Evolutionary conservation across 92 coral and sea anemone genomes (phyloP).

Genomic region (Muricea muricata): DNA sequence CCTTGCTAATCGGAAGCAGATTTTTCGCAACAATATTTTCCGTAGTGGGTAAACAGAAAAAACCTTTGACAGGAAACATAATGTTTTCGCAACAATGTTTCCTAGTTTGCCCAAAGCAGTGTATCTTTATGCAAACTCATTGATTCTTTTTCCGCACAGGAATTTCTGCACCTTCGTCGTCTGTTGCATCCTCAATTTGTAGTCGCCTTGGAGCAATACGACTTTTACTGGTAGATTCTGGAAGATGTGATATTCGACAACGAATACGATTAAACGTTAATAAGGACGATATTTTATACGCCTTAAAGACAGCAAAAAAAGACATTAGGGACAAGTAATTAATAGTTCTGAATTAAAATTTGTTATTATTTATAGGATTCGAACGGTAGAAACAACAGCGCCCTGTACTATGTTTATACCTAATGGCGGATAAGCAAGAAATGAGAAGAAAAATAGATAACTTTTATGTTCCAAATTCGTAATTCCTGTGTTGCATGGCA

Average conservation of each 20-base stretch:
- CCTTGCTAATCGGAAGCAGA: too few relatives aligned
- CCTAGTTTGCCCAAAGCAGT: too few relatives aligned
- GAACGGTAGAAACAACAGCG: too few relatives aligned
- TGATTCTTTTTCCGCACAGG: slow-evolving; percentile 52
- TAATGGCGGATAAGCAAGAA: too few relatives aligned
- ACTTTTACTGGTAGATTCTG: slow-evolving; percentile 87
- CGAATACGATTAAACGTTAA: slow-evolving; percentile 93
- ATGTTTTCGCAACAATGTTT: background rate
- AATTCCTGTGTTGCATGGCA: too few relatives aligned
- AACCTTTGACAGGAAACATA: too few relatives aligned
- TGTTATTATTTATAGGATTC: too few relatives aligned
- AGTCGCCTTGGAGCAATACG: slow-evolving; percentile 90
- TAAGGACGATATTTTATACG: slow-evolving; percentile 90
- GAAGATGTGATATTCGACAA: slow-evolving; percentile 86
- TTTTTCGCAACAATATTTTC: too few relatives aligned
- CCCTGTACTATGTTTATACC: too few relatives aligned
- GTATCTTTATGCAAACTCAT: background rate
- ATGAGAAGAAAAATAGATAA: too few relatives aligned
- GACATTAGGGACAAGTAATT: background rate
- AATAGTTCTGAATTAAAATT: background rate
- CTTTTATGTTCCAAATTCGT: too few relatives aligned
- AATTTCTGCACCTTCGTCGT: slow-evolving; percentile 67
- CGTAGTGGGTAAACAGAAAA: too few relatives aligned
- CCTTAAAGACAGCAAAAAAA: slow-evolving; percentile 56
- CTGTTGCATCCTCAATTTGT: slow-evolving; percentile 80